Evolutionary conservation across 2,888 invertebrate genomes (phyloP), one percentile per base, ranked within the genome.

Genomic region (Osmoderma eremita): DNA sequence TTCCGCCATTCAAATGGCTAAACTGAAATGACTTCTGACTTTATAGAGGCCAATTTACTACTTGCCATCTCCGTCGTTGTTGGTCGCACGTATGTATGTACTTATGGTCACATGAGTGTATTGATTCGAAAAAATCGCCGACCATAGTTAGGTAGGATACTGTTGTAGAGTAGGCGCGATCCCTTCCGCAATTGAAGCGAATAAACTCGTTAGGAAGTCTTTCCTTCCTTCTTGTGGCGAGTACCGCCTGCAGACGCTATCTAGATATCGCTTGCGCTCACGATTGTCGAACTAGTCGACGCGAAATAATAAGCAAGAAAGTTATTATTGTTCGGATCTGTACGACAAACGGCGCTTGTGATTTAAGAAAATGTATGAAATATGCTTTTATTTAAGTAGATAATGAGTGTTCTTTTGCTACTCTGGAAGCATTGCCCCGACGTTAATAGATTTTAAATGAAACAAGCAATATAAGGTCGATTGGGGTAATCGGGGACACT

Each of bases 1-100:
- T 53, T 53, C 53, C 53, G 53, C 36, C 17, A 38, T 36, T 53
- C 53, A 53, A 53, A 53, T 53, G 50, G 22, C 50, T 53, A 36
- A 15, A 15, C 53, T 36, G 17, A 13, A 36, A 53, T 18, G 53
- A 36, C 53, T 53, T 36, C 30, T 53, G 15, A 18, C 53, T 36
- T 36, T 30, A 53, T 38, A 36, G 10, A 38, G 53, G 53, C 53
- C 53, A 53, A 53, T 53, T 53, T 53, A 38, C 30, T 36, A 53
- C 53, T 30, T 17, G 18, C 36, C 17, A 53, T 53, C 53, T 38
- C 30, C 30, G 10, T 30, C 30, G 5, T 30, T 10, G 30, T 30
- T 30, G 30, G 30, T 30, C 30, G 30, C 10, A 38, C n/a, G 36
- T 15, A 53, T 30, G 30, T 5, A 20, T 2, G 53, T 1, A 12